These are phyloP conservation scores for Pleuronectes platessa DNA, from an alignment of 2,113 vertebrate genomes.

Conservation along the genomic window DNA sequence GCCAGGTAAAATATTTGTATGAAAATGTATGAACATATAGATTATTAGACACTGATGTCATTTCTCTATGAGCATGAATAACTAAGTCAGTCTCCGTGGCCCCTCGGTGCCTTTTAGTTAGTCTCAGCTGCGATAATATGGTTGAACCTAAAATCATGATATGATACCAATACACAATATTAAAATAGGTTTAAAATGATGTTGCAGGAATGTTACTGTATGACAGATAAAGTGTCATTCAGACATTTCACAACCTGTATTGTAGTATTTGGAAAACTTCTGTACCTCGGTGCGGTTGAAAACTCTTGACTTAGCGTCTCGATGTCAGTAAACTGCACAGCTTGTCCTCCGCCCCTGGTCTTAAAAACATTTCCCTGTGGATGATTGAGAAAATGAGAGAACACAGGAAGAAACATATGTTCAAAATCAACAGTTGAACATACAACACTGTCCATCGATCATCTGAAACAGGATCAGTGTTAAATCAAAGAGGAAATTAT, in stretches of 20 bases:
- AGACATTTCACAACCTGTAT: neutral
- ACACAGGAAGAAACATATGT: neutral
- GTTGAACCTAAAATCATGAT: too few relatives aligned
- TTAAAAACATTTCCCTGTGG: constrained; percentile 92
- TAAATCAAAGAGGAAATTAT: constrained; percentile 21
- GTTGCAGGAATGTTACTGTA: too few relatives aligned
- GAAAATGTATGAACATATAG: too few relatives aligned
- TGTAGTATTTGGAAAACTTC: neutral
- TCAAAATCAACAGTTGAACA: neutral
- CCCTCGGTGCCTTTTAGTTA: too few relatives aligned
- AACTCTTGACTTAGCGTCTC: constrained; percentile 92
- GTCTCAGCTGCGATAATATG: too few relatives aligned
- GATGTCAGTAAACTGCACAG: constrained; percentile 95
- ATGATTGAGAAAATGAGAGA: constrained; percentile 1
- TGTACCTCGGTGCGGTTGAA: constrained; percentile 80
- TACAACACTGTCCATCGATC: neutral
- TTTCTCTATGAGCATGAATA: too few relatives aligned
- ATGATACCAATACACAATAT: too few relatives aligned
- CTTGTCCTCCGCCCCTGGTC: constrained; percentile 92
- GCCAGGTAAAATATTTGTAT: too few relatives aligned
- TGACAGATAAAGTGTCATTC: neutral
- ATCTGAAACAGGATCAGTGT: neutral
- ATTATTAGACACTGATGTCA: too few relatives aligned
- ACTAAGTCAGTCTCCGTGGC: too few relatives aligned
- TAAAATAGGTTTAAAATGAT: too few relatives aligned